Percentiles rank a stretch among this genome's conserved stretches.
phyloP scores from a whole-genome alignment of 2,888 invertebrate species.

The Corythucha ciliata region DNA sequence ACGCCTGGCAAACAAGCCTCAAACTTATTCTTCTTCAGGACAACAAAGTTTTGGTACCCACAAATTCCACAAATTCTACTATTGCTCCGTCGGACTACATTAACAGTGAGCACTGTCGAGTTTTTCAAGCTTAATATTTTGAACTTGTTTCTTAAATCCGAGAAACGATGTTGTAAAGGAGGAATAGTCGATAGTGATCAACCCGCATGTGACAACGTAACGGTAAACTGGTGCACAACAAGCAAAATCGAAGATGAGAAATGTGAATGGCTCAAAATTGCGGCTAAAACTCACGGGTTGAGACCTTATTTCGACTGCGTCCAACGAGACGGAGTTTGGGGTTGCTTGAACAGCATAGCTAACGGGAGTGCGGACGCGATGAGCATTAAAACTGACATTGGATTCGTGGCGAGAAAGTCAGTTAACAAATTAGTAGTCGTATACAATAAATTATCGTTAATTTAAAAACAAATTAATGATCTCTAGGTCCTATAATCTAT shows the following conservation, averaged over 20 bases:
- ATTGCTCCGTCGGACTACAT: too few relatives aligned
- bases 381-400: constrained; percentile 53
- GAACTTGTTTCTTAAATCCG: too few relatives aligned
- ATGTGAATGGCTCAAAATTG: constrained; percentile 51
- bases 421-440: constrained; percentile 35
- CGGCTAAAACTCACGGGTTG: constrained; percentile 50
- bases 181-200: too few relatives aligned
- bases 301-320: constrained; percentile 50
- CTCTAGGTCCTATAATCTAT: constrained; percentile 49
- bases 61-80: too few relatives aligned
- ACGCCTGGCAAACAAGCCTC: too few relatives aligned
- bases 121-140: too few relatives aligned
- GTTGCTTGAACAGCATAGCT: constrained; percentile 49
- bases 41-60: too few relatives aligned
- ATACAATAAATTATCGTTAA: constrained; percentile 22
- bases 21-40: too few relatives aligned
- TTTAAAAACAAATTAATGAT: too few relatives aligned
- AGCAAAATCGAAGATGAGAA: constrained; percentile 48
- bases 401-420: constrained; percentile 54
- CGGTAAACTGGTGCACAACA: constrained; percentile 56
- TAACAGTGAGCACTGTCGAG: too few relatives aligned
- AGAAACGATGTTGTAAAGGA: too few relatives aligned
- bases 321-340: constrained; percentile 43
- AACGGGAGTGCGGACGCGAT: constrained; percentile 49
- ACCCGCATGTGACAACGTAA: too few relatives aligned